Base-by-base conservation (phyloP, 2,888 invertebrate species). In the Clitarchus hookeri region DNA sequence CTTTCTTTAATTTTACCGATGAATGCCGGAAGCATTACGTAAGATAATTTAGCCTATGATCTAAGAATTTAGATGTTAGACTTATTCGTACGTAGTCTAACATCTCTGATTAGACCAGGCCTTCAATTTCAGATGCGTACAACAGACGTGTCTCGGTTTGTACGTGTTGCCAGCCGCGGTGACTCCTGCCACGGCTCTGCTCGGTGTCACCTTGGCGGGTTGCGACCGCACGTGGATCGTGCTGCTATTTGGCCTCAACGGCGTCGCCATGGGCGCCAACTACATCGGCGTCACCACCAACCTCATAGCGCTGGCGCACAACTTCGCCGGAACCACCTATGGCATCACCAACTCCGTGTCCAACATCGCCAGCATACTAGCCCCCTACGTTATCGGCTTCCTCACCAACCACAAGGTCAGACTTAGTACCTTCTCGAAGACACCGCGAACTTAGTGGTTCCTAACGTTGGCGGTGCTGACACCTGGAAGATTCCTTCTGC, bases 281-380 rank as follows among this genome's bases (percentile, higher is more conserved):
- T 85, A 85, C 83, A 85, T 82, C 6, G 91, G 90, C 25, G 90
- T 89, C 87, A 88, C 89, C 23, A 89, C 90, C 84, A 90, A 90
- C 87, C 90, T 90, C 86, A 89, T 91, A 16, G 91, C 91, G 84
- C 90, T 91, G 85, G 90, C 91, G 0, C 90, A 90, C 8, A 90
- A 90, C 86, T 90, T 89, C 87, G 90, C 91, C 19, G 91, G 90
- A 0, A 90, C 89, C 36, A 88, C 91, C 19, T 90, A 91, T 89
- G 91, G 91, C 36, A 89, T 91, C 44, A 90, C 90, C 25, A 91
- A 91, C 87, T 89, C 89, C 13, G 86, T 90, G 65, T 90, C 90
- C 16, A 91, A 90, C 86, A 88, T 90, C 6, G 88, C 90, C 44
- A 91, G 91, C 53, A 89, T 91, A 85, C 85, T 90, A 8, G 90